phyloP scores from a whole-genome alignment of 2,888 invertebrate species.

The Polyploca ridens region DNA sequence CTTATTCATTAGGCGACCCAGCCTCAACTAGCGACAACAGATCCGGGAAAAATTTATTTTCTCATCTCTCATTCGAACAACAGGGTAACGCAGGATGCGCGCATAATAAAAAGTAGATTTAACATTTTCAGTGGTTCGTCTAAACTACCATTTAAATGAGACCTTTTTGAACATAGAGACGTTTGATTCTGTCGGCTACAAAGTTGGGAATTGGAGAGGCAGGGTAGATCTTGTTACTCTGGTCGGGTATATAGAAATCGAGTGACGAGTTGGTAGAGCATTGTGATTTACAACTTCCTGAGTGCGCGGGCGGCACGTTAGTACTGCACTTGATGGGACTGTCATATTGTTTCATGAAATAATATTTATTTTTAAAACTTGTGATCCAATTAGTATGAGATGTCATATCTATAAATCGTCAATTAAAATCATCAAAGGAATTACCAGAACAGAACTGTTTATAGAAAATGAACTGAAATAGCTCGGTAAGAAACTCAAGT shows the following conservation, averaged over 20 bases:
- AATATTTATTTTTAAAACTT: slow-evolving; percentile 19
- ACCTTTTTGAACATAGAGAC: slow-evolving; percentile 30
- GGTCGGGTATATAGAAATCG: slow-evolving; percentile 53
- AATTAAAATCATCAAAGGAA: background rate
- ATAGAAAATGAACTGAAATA: background rate
- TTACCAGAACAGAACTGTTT: background rate
- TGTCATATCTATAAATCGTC: background rate
- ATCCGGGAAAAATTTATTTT: slow-evolving; percentile 43
- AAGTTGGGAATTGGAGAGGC: slow-evolving; percentile 19
- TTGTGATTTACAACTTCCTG: slow-evolving; percentile 80
- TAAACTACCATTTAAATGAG: slow-evolving; percentile 48
- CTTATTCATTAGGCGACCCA: slow-evolving; percentile 47
- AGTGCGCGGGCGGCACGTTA: slow-evolving; percentile 55
- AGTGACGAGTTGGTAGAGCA: slow-evolving; percentile 57
- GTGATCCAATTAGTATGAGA: background rate
- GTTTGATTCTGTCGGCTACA: slow-evolving; percentile 24
- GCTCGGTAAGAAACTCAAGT: background rate
- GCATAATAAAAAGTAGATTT: slow-evolving; percentile 70
- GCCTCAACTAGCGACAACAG: slow-evolving; percentile 18
- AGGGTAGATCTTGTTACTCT: slow-evolving; percentile 43
- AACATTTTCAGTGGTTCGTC: slow-evolving; percentile 67
- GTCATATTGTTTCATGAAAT: slow-evolving; percentile 37
- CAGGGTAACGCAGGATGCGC: slow-evolving; percentile 63
- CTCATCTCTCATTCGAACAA: slow-evolving; percentile 42
- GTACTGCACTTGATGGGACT: slow-evolving; percentile 59